Base-by-base conservation (phyloP, 2,888 invertebrate genomes). In the Shargacucullia verbasci region DNA sequence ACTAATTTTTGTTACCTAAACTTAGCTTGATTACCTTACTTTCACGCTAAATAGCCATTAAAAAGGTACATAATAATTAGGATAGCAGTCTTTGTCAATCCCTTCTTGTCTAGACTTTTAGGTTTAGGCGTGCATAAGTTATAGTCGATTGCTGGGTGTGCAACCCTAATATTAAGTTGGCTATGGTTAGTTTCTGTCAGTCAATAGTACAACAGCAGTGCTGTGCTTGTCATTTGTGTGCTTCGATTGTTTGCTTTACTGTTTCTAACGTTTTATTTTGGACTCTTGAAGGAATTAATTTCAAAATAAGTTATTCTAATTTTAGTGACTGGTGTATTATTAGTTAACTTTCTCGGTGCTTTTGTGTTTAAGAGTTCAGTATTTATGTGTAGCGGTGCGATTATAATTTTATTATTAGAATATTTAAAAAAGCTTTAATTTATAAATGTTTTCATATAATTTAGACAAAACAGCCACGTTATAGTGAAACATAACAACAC, bases 211-310 rank as follows among this genome's bases (percentile, higher is more conserved):
- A 79, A 70, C 29, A 40, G n/a, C 27, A 43, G 29, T 27, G 40
- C 11, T 76, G 76, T 83, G 80, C 76, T 81, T 87, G 87, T 88
- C 85, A 85, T 84, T 86, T 78, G 81, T 76, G 88, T 82, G 90
- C 87, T 91, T 91, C 88, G 88, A 90, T 91, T 91, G 90, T 92
- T 92, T 92, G 90, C 89, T 85, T 78, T 85, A 81, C 82, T 85
- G 80, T 85, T 87, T 86, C 82, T 82, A 85, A 77, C 82, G 82
- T 84, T 89, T 88, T 88, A 85, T 84, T 91, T 88, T 85, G 59
- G 77, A 84, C 65, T 77, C 64, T 52, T 46, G 49, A 53, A 76
- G 72, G 62, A 70, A 65, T 76, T 80, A 65, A 72, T 74, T 76
- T 83, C 73, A 65, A 79, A 72, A 72, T 81, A 70, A 66, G 69